Evolutionary conservation across 2,888 invertebrate species (phyloP), one percentile per base, ranked within the genome.

Genomic region (Ectemnius cavifrons): DNA sequence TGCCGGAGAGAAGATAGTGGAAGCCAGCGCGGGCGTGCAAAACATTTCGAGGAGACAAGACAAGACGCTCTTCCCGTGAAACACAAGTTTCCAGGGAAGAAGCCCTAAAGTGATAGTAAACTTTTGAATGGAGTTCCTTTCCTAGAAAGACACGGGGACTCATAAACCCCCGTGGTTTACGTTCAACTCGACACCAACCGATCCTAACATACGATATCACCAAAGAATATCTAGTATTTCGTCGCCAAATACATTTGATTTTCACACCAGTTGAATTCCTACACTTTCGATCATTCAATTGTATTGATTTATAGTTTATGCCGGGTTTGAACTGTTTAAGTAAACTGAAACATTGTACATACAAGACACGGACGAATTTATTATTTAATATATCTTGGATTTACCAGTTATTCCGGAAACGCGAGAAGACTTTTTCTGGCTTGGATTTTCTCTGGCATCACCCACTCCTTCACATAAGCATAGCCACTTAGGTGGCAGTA

Each of bases 61-160:
- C 77, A 76, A 77, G 77, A 72, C 76, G 77, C 67, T 66, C 61
- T 52, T 61, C 72, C 59, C 67, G 77, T 77, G 74, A 83, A 83
- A 82, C 81, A 83, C 75, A 82, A 82, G 83, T 82, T 83, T 69
- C 67, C 62, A 64, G 71, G 70, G 28, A 72, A 70, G 66, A 73
- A 72, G 71, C 71, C 68, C 59, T 63, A 71, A 70, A 78, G 78
- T 67, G 74, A 80, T 74, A 65, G 75, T 75, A 73, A 82, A 82
- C 83, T 82, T 82, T 67, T 58, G 58, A 73, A 66, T 71, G 70
- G 63, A 73, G 67, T 78, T 57, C 52, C 66, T 14, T 14, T 20
- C 11, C 64, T 23, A 58, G 20, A 37, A 72, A 63, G 49, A 46
- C 57, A 20, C 13, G 16, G 28, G 49, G 57, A 47, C n/a, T 52